Percentiles rank a stretch among this genome's conserved stretches.
Evolutionary conservation across 2,888 invertebrate species (phyloP).

Genomic region (Odontothrips loti): DNA sequence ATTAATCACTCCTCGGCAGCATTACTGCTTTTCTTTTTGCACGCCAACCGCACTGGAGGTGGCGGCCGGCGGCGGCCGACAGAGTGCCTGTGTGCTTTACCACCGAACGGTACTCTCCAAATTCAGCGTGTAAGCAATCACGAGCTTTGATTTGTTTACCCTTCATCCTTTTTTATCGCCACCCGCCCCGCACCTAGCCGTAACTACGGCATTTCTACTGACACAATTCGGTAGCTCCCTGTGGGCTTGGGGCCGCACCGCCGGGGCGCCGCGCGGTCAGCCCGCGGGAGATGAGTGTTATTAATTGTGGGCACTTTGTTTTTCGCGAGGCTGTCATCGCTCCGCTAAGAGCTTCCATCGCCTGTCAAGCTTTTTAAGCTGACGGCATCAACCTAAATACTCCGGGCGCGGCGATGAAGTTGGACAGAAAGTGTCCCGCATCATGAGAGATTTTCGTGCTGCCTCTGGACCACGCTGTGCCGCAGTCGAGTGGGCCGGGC

Average conservation of each 20-base stretch:
- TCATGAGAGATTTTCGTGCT: no score
- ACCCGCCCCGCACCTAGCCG: background rate
- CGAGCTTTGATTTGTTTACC: background rate
- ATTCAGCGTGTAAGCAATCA: slow-evolving; percentile 8
- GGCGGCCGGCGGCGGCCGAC: no score
- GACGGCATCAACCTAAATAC: no score
- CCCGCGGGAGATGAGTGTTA: background rate
- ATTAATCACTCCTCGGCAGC: background rate
- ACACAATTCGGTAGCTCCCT: background rate
- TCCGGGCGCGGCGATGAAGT: no score
- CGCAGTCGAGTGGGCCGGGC: no score
- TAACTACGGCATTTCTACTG: background rate
- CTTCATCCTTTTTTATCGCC: background rate
- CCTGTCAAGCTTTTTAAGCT: no score
- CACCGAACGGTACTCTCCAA: background rate
- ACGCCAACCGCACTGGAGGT: no score
- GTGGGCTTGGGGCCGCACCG: background rate
- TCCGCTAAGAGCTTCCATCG: no score
- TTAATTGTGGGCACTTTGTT: background rate
- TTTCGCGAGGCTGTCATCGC: background rate
- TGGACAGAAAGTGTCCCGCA: no score
- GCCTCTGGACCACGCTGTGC: no score
- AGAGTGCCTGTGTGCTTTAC: no score
- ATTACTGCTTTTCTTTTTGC: no score
- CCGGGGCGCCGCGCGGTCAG: background rate